Base-by-base conservation (phyloP, 2,888 invertebrate species). In the Drosophila colorata region DNA sequence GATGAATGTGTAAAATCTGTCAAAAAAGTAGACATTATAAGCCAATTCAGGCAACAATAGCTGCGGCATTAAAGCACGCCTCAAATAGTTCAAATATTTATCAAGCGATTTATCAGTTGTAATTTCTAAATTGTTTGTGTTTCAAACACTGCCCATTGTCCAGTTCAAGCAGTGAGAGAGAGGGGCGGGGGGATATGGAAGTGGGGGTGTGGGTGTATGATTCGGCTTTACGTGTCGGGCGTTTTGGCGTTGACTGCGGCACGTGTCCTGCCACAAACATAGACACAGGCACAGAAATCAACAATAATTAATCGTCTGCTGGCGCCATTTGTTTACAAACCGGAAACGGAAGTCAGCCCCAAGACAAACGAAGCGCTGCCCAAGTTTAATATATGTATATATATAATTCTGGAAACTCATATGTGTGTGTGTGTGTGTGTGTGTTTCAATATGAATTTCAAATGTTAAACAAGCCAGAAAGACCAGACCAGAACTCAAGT, bases 251-350 rank as follows among this genome's bases (percentile, higher is more conserved):
- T 47, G 73, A 38, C 51, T 28, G 66, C 16, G 70, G 70, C 74
- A 63, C 74, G 74, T 74, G 74, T 72, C 66, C 72, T 72, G 67
- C 56, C 65, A 58, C 13, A 61, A 55, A 58, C 64, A 64, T 58
- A 43, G 37, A 52, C 47, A 37, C 40, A 44, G 52, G 44, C 44
- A 46, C 40, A 25, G 67, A 85, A 81, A 78, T 87, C 82, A 85
- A 70, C 67, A 83, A 85, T 76, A 83, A 87, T 83, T 83, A 83
- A 83, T 83, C 74, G 83, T 85, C 51, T 51, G 65, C 69, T 83
- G 83, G 83, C 83, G 83, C 87, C 83, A 87, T 85, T 87, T 83
- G 87, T 74, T 78, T 79, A 87, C 75, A 74, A 69, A 70, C 74
- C 87, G 83, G 83, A 87, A 87, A 76, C 87, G 83, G 83, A 83